These are phyloP conservation scores for Melanchra persicariae DNA, from an alignment of 2,888 invertebrate genomes.

Conservation along the genomic window DNA sequence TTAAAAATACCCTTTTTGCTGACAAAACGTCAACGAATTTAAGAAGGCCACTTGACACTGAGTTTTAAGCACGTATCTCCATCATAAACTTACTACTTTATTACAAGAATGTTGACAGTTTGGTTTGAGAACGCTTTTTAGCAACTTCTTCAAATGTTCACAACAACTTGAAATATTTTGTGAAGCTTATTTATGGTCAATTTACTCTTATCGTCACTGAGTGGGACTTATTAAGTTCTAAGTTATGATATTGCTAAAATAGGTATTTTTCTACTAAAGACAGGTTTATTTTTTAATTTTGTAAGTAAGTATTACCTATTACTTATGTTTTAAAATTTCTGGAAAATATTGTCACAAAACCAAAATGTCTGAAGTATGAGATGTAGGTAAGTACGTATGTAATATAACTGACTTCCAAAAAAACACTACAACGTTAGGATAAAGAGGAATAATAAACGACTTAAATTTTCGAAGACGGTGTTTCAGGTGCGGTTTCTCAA, in stretches of 20 bases:
- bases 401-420: too few species aligned
- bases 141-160: slow-evolving; percentile 37
- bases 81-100: slow-evolving; percentile 81
- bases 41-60: slow-evolving; percentile 68
- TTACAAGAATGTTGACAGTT: slow-evolving; percentile 74
- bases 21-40: slow-evolving; percentile 42
- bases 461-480: too few species aligned
- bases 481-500: too few species aligned
- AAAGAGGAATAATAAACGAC: too few species aligned
- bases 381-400: too few species aligned
- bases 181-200: slow-evolving; percentile 32
- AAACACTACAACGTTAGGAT: too few species aligned
- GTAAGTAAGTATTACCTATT: too few species aligned
- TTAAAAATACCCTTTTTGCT: slow-evolving; percentile 36
- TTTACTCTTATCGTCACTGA: slow-evolving; percentile 34
- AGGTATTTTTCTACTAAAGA: too few species aligned
- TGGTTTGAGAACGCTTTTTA: slow-evolving; percentile 52
- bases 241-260: slow-evolving; percentile 43
- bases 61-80: slow-evolving; percentile 35
- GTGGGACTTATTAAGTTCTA: slow-evolving; percentile 1
- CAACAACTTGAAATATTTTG: slow-evolving; percentile 53
- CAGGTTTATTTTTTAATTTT: background rate
- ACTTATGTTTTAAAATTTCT: too few species aligned
- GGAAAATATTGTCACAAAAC: too few species aligned
- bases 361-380: too few species aligned